Evolutionary conservation across 2,797 vertebrate species (phyloP), one percentile per base, ranked within the genome.

Genomic region (Clarias platycephalus): DNA sequence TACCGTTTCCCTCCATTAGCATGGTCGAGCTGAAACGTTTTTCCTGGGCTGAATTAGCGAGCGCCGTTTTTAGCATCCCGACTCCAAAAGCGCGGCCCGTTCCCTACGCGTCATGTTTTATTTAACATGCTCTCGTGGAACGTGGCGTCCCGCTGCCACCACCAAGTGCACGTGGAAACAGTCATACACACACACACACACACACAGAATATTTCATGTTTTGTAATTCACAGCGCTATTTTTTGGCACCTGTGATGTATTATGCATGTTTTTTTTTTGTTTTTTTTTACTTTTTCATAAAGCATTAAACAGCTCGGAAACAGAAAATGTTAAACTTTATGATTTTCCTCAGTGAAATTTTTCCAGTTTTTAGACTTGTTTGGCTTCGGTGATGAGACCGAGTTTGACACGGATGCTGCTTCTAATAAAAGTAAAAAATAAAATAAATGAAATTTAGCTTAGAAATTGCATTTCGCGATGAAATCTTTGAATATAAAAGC

Each of bases 211-310:
- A 20, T 12, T 40, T 26, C 34, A 40, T 60, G 75, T 62, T 78
- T 15, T 16, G 6, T 37, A 81, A 16, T 58, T 18, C 31, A 37
- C 20, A 55, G 16, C 20, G 58, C 13, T 62, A n/a, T 78, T 62
- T n/a, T 9, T 12, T 22, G 24, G 66, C 85, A 84, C 84, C 83
- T 85, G 31, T 66, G 53, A 83, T 86, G 74, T 82, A 62, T 88
- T 84, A 90, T 89, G 81, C 79, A 76, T 92, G 86, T 82, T 87
- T 90, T 55, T 55, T 55, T 79, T 31, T 82, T 55, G 88, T 67
- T 78, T 22, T 57, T 63, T 22, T n/a, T n/a, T n/a, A n/a, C 31
- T 49, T 49, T 53, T 53, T 53, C 49, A 53, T 53, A 13, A 53
- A 53, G 31, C 7, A 13, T 78, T 71, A 20, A 31, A 82, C 55